Base-by-base conservation (phyloP, 2,888 invertebrate genomes). In the Rosalia funebris region DNA sequence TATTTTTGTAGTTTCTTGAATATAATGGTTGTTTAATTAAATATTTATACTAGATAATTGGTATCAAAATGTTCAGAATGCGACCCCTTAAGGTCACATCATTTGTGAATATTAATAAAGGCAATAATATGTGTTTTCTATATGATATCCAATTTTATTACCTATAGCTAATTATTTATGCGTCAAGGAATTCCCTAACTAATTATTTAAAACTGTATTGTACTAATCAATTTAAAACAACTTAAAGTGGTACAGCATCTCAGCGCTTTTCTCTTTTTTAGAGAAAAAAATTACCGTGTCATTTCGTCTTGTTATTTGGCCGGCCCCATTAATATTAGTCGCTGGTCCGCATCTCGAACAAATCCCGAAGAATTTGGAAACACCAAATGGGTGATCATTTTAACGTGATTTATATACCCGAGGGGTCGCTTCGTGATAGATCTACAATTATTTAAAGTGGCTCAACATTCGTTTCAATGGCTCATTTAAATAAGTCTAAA, bases 401-500 rank as follows among this genome's bases (percentile, higher is more conserved):
- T 19, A 36, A 36, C 19, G 20, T 10, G 25, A 25, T 9, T 25
- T 19, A 39, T 50, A 25, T 25, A 25, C 25, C 50, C 25, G n/a
- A 47, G 32, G 15, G 57, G 56, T 44, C 66, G 54, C 60, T 65
- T 63, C 59, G 46, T 65, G 66, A 67, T 71, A 70, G 71, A 72
- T 69, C 67, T 63, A 69, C 66, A 70, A 71, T 72, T 67, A 68
- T 71, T 69, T 66, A 61, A 65, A 62, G 69, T 70, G 68, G 61
- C 69, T 64, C 57, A 62, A 71, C 71, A 70, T 74, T 70, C 70
- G 69, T 72, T 73, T 70, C 67, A 68, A 70, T 66, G 68, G 70
- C 60, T 66, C 69, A 69, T 73, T 73, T 74, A 74, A 72, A 71
- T 73, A 70, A 73, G 68, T 68, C 63, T 66, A 67, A 71, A 68